phyloP scores from a whole-genome alignment of 2,113 vertebrate genomes.

The Tympanuchus pallidicinctus region DNA sequence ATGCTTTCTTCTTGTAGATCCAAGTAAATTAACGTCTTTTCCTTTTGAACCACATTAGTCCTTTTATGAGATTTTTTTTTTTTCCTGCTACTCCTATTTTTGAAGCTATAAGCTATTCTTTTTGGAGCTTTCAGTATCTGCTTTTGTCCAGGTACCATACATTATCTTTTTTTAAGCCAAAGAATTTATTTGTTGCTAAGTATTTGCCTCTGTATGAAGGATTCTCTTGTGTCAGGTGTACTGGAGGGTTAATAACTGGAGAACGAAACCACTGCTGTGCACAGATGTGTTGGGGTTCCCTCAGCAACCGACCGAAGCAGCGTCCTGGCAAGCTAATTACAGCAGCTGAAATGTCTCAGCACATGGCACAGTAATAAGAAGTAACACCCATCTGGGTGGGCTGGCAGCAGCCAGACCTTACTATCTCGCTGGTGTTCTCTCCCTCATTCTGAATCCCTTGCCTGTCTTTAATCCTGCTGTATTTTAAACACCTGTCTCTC shows the following conservation, averaged over 20 bases:
- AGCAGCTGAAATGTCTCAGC: constrained; percentile 34
- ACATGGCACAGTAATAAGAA: constrained; percentile 31
- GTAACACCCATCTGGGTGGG: constrained; percentile 52
- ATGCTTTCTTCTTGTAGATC: background rate
- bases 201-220: background rate
- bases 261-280: background rate
- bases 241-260: background rate
- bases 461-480: constrained; percentile 75
- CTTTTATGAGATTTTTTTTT: background rate
- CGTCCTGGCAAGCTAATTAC: constrained; percentile 27
- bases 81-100: background rate
- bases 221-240: background rate
- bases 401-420: constrained; percentile 39
- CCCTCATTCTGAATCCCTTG: constrained; percentile 57
- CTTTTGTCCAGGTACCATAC: background rate
- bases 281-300: background rate
- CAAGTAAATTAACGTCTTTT: background rate
- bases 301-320: constrained; percentile 16
- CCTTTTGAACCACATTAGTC: background rate
- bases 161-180: background rate
- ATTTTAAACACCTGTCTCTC: constrained; percentile 84
- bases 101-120: background rate
- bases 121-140: background rate
- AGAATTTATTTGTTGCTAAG: background rate
- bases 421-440: background rate